Conservation (phyloP, 2,888 invertebrate genomes). For the Gastracanthus pulcherrimus region DNA sequence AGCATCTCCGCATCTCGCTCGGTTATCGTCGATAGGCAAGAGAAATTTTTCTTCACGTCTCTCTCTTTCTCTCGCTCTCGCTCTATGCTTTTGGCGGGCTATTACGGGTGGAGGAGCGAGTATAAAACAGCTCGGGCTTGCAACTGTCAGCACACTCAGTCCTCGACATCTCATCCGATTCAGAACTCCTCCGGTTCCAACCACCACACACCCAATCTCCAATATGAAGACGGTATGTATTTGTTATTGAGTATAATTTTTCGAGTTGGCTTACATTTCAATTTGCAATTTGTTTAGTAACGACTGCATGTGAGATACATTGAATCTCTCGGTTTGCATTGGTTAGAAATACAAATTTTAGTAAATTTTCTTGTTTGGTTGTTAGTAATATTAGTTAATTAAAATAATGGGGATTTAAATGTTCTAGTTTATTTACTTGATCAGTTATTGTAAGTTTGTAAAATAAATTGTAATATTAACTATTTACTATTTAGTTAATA, state of each 20-base stretch:
- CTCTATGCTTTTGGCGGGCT: background rate
- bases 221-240: constrained; percentile 46
- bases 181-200: constrained; percentile 7
- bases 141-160: constrained; percentile 21
- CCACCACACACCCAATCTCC: background rate
- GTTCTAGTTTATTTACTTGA: too few species aligned
- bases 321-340: background rate
- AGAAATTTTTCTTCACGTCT: background rate
- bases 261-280: too few species aligned
- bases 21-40: background rate
- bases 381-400: too few species aligned
- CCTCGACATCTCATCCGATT: background rate
- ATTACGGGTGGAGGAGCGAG: background rate
- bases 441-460: too few species aligned
- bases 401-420: too few species aligned
- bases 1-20: background rate
- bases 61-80: too few species aligned
- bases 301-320: too few species aligned
- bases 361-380: too few species aligned
- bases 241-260: too few species aligned
- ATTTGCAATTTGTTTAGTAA: too few species aligned
- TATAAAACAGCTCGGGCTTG: constrained; percentile 23
- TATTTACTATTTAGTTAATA: too few species aligned
- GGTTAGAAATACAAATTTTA: background rate
- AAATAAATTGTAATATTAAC: too few species aligned